A percentile compares a stretch with the other conserved stretches of the same genome.
Conservation (phyloP, 2,113 vertebrate species). For the Tetraodon nigroviridis region DNA sequence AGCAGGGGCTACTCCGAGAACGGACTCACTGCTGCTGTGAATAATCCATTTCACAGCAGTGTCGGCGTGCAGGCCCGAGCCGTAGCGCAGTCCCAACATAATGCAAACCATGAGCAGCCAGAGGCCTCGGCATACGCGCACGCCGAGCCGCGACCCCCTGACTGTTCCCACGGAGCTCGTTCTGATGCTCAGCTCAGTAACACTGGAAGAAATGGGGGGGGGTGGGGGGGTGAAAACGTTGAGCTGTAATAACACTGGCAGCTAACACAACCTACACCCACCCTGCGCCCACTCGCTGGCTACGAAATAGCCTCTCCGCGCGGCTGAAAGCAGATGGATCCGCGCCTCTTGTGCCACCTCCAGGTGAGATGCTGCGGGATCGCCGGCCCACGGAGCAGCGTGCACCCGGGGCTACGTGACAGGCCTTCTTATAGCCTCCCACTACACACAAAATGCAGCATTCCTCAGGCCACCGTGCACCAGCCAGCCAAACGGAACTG, state of each 20-base stretch:
- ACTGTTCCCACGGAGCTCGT: background rate
- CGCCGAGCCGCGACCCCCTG: constrained; percentile 1
- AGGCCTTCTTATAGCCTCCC: constrained; percentile 20
- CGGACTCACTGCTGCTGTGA: constrained; percentile 38
- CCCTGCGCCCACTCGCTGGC: constrained; percentile 54
- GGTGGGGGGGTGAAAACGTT: constrained; percentile 16
- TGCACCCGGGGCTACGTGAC: constrained; percentile 2
- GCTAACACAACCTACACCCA: constrained; percentile 49
- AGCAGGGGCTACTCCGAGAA: constrained; percentile 32
- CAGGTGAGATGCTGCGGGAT: constrained; percentile 48
- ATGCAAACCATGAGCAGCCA: constrained; percentile 31
- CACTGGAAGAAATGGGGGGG: background rate
- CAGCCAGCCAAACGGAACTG: constrained; percentile 3
- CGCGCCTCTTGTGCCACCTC: constrained; percentile 35
- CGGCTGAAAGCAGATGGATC: constrained; percentile 39
- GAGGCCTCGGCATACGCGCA: constrained; percentile 26
- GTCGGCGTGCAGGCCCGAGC: constrained; percentile 25
- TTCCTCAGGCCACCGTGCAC: background rate
- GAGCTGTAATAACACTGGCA: constrained; percentile 36
- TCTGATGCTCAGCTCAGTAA: background rate
- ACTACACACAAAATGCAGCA: constrained; percentile 4
- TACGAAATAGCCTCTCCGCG: constrained; percentile 37
- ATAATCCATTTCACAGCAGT: constrained; percentile 39
- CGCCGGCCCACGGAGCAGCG: constrained; percentile 31
- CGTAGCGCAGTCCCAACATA: constrained; percentile 38